phyloP scores from a whole-genome alignment of 2,113 vertebrate species.

The Pangasianodon hypophthalmus region DNA sequence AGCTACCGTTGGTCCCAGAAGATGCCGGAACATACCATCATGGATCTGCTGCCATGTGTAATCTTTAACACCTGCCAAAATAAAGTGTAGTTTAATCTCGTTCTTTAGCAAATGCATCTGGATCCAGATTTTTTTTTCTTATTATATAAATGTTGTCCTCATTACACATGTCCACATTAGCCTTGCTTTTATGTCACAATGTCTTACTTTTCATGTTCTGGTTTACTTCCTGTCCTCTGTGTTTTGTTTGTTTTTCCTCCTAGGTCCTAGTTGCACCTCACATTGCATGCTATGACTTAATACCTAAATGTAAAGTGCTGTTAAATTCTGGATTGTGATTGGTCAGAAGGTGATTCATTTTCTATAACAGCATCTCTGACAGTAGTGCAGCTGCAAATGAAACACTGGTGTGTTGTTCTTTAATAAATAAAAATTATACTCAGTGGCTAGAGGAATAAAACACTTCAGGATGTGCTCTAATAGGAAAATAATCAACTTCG shows the following conservation, averaged over 20 bases:
- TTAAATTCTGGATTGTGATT: not conserved
- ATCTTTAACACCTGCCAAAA: not conserved
- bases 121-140: not conserved
- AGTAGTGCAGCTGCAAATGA: no score
- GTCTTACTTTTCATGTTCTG: not conserved
- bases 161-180: not conserved
- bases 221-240: not conserved
- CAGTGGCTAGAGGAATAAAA: no score
- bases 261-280: no score
- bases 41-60: not conserved
- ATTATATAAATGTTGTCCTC: not conserved
- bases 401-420: no score
- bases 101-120: not conserved
- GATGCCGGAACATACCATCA: not conserved
- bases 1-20: not conserved
- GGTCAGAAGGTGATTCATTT: not conserved
- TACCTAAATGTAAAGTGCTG: not conserved
- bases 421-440: no score
- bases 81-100: not conserved
- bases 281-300: not conserved
- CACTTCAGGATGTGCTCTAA: no score
- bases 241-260: not conserved
- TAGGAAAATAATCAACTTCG: no score
- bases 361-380: not conserved
- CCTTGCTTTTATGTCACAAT: not conserved